These are phyloP conservation scores for Hycleus phaleratus DNA, from an alignment of 1,140 invertebrate genomes.

Conservation along the genomic window DNA sequence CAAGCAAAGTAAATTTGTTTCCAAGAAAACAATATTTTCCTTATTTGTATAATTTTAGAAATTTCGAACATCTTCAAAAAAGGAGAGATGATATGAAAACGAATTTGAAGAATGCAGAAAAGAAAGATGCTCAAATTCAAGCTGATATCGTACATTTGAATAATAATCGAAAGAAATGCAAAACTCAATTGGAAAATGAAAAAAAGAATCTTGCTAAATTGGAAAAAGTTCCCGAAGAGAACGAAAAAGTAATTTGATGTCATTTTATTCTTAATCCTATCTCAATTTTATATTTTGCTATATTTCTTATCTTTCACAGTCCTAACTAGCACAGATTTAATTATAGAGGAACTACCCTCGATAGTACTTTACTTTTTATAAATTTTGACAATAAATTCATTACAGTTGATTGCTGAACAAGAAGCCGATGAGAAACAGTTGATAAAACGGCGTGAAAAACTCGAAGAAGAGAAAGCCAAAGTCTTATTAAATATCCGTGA, in stretches of 20 bases:
- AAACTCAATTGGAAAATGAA: slow-evolving; percentile 50
- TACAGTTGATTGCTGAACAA: slow-evolving; percentile 60
- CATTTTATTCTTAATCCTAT: too few relatives aligned
- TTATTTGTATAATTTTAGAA: slow-evolving; percentile 34
- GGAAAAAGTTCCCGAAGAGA: slow-evolving; percentile 44
- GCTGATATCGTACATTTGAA: slow-evolving; percentile 55
- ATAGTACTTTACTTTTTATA: slow-evolving; percentile 1
- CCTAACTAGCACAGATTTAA: too few relatives aligned
- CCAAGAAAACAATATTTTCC: too few relatives aligned
- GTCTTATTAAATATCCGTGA: slow-evolving; percentile 47
- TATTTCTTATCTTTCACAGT: too few relatives aligned
- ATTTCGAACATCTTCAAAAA: slow-evolving; percentile 48
- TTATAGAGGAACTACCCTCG: too few relatives aligned
- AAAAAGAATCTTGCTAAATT: slow-evolving; percentile 56
- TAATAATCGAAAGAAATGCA: slow-evolving; percentile 58
- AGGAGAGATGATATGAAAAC: slow-evolving; percentile 51
- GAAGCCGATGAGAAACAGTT: slow-evolving; percentile 50
- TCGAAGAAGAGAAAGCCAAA: slow-evolving; percentile 53
- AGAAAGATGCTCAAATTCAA: slow-evolving; percentile 53
- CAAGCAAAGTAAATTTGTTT: slow-evolving; percentile 18
- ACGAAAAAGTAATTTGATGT: slow-evolving; percentile 22
- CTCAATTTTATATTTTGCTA: too few relatives aligned
- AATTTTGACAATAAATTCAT: not conserved
- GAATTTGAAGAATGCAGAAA: slow-evolving; percentile 52
- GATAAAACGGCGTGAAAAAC: slow-evolving; percentile 44